These are phyloP conservation scores for Antechinus stuartii DNA, from an alignment of 2,113 vertebrate genomes.

Conservation along the genomic window DNA sequence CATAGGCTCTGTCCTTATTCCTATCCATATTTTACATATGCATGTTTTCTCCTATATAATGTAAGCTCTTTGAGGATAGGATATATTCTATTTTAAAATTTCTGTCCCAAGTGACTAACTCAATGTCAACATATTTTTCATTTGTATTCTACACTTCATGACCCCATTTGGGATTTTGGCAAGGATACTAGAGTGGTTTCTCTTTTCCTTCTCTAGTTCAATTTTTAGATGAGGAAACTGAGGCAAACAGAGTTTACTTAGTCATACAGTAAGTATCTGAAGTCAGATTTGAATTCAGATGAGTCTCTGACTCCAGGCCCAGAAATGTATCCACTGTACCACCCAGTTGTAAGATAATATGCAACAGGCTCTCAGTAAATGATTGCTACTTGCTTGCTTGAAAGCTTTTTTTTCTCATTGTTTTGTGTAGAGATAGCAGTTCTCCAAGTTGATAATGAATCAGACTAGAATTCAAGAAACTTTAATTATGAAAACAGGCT, in stretches of 20 bases:
- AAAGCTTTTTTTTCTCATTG: neutral
- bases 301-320: neutral
- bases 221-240: neutral
- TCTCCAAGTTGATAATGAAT: neutral
- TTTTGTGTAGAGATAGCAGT: neutral
- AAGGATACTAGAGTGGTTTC: neutral
- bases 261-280: neutral
- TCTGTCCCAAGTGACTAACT: neutral
- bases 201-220: neutral
- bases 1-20: neutral
- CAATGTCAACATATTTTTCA: neutral
- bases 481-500: conserved; percentile 3
- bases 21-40: neutral
- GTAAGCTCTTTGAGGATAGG: neutral
- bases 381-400: neutral
- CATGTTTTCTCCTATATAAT: neutral
- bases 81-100: neutral
- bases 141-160: neutral
- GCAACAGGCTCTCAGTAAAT: neutral
- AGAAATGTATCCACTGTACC: neutral
- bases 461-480: neutral
- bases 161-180: neutral
- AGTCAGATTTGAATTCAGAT: neutral
- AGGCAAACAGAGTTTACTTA: neutral
- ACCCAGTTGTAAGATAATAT: neutral